Base-by-base conservation (phyloP, 1,140 invertebrate species). In the Pogonognathellus flavescens region DNA sequence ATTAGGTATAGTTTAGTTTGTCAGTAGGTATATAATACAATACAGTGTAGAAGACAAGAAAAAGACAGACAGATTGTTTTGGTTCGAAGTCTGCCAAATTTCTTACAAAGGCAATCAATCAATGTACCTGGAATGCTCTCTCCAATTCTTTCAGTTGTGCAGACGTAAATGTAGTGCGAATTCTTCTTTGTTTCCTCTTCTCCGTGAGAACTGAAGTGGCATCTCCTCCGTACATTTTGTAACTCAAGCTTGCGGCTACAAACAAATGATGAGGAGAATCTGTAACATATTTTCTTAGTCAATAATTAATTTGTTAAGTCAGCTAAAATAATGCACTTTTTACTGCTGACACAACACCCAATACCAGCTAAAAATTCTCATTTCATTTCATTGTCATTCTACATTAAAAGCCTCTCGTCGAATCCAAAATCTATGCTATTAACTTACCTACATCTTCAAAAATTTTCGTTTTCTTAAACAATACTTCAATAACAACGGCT, bases 141-240 rank as follows among this genome's bases (percentile, higher is more conserved):
- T 99, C 98, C 86, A 99, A 91, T 91, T 99, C 98, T 91, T 98
- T 98, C 53, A 99, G 93, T 91, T 99, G 98, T 25, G 95, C 96
- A 20, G 96, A 97, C 11, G 97, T 98, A 91, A 99, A 99, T 0
- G 98, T 99, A 22, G 98, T 99, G 87, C 98, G 92, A 91, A 99
- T 99, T 88, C 98, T 92, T 55, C 98, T 92, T 91, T 97, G 96
- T 92, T 98, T 98, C 84, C 96, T 92, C 91, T 97, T 97, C 90
- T 97, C 96, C 41, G 96, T 95, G 66, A 97, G 91, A 9, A 94
- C 93, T 0, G 95, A 95, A 85, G 96, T 95, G 13, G 88, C 88
- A 84, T 88, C 88, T 0, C 95, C 94, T 6, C 95, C 93, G 90
- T 96, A 96, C 86, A 96, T 95, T 92, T 97, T 97, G 92, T 96